These are phyloP conservation scores for Salmo trutta DNA, from an alignment of 2,797 vertebrate genomes.

Conservation along the genomic window DNA sequence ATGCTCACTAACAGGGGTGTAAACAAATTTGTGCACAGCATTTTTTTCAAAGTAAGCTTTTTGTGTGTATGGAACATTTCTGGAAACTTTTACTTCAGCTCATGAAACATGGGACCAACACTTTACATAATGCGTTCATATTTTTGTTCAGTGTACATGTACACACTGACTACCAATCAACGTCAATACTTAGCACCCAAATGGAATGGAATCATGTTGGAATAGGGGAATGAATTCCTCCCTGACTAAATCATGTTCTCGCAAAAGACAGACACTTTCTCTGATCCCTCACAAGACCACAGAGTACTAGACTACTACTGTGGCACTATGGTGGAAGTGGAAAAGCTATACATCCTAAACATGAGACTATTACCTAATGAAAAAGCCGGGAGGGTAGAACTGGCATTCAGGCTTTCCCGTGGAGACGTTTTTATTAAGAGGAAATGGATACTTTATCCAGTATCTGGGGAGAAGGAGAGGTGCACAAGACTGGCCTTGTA, in stretches of 20 bases:
- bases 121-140: no score
- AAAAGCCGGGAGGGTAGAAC: background rate
- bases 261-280: background rate
- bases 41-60: no score
- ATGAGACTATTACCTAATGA: background rate
- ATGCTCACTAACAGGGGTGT: no score
- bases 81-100: no score
- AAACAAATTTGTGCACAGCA: no score
- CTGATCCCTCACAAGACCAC: background rate
- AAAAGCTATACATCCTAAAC: background rate
- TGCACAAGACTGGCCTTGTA: slow-evolving; percentile 30
- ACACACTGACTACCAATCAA: no score
- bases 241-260: background rate
- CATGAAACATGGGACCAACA: no score
- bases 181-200: no score
- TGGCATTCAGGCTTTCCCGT: background rate
- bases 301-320: background rate
- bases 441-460: background rate
- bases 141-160: no score
- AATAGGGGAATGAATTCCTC: no score
- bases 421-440: background rate
- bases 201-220: no score
- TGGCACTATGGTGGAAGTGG: background rate
- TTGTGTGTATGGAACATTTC: no score
- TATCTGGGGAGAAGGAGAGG: slow-evolving; percentile 36